These are phyloP conservation scores for Montipora efflorescens DNA, from an alignment of 64 coral and sea anemone species.

Conservation along the genomic window DNA sequence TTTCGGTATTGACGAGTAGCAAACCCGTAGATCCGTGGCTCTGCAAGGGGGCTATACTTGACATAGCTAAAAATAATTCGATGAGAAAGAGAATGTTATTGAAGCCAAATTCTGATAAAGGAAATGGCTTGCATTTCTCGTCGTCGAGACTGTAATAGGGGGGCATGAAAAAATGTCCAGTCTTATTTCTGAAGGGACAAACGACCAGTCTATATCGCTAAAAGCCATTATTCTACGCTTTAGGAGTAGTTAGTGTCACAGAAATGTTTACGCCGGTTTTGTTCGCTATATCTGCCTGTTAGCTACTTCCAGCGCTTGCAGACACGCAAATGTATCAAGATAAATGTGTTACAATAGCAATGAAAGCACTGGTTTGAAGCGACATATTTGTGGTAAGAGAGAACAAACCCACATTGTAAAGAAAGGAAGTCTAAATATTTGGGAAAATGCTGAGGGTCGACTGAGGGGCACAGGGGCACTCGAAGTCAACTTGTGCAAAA, in stretches of 20 bases:
- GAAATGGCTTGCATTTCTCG: neutral
- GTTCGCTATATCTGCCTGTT: neutral
- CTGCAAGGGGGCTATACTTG: neutral
- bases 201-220: neutral
- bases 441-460: neutral
- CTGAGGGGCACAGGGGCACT: neutral
- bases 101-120: neutral
- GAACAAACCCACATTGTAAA: conserved; percentile 21
- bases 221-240: neutral
- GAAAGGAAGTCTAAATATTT: conserved; percentile 19
- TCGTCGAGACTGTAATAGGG: neutral
- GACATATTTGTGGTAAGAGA: conserved; percentile 34
- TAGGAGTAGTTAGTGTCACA: neutral
- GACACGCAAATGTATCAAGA: neutral
- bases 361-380: neutral
- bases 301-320: neutral
- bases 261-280: neutral
- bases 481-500: neutral
- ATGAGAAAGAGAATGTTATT: neutral
- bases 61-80: neutral
- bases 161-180: neutral
- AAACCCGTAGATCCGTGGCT: neutral
- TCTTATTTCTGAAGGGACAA: neutral
- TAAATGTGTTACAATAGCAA: neutral
- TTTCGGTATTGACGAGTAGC: neutral